These are phyloP conservation scores for Centrocercus urophasianus DNA, from an alignment of 2,113 vertebrate species.

Conservation along the genomic window DNA sequence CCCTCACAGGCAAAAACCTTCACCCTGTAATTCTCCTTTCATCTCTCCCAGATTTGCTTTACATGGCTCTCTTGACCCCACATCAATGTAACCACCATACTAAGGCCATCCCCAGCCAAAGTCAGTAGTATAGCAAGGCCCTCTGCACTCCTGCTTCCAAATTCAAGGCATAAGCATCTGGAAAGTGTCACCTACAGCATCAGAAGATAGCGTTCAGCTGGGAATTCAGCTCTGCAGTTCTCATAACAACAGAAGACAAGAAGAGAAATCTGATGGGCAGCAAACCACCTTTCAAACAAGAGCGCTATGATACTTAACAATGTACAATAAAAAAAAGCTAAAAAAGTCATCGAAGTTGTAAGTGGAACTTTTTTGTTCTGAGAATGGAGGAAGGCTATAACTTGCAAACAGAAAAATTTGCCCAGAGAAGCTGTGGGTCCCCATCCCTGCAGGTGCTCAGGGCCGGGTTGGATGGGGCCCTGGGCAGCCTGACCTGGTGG, in stretches of 20 bases:
- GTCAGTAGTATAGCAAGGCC: background rate
- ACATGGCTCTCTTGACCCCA: background rate
- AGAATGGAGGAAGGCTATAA: too few relatives aligned
- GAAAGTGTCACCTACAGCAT: background rate
- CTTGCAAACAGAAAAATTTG: too few relatives aligned
- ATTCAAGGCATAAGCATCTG: background rate
- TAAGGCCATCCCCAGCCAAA: background rate
- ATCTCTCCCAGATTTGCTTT: background rate
- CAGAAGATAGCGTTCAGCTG: background rate
- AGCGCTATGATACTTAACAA: background rate
- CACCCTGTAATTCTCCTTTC: background rate
- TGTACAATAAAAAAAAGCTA: background rate
- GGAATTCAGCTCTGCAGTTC: background rate
- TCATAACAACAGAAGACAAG: fast-evolving
- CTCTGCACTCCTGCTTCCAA: background rate
- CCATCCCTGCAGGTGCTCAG: too few relatives aligned
- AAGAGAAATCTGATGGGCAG: background rate
- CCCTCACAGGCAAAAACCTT: background rate
- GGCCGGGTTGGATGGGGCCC: too few relatives aligned
- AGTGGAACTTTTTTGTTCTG: background rate
- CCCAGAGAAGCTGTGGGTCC: too few relatives aligned
- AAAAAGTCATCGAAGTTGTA: fast-evolving
- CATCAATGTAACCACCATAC: background rate
- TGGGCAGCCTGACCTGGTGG: too few relatives aligned
- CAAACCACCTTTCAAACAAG: background rate